Evolutionary conservation across 2,888 invertebrate species (phyloP), one percentile per base, ranked within the genome.

Genomic region (Clitarchus hookeri): DNA sequence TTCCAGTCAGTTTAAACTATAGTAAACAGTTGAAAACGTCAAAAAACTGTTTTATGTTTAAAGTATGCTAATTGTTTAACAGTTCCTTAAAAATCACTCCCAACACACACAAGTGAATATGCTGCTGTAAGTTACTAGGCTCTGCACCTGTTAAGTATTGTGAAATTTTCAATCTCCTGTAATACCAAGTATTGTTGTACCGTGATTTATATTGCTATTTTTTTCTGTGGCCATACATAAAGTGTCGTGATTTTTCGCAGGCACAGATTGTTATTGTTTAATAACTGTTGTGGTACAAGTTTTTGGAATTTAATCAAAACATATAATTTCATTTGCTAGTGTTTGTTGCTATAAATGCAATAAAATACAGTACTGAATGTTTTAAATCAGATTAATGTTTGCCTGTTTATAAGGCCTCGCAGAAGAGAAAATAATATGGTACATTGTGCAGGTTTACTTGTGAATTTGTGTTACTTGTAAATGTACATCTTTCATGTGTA

Each of bases 31-130:
- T 53, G 53, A 19, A 12, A 12, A 19, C 8, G 19, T 53, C 53
- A 65, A 65, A 48, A 65, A 65, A 65, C 65, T 65, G n/a, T 65
- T 65, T 65, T 65, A 65, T n/a, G 65, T 65, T 65, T n/a, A 65
- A n/a, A n/a, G 16, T 65, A 65, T 65, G 65, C 65, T 65, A 23
- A n/a, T 16, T 65, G 65, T 65, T 65, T 65, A 19, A 65, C n/a
- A 65, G 65, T 65, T 65, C 65, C 65, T 65, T 65, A 65, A 19
- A n/a, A 8, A 65, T 65, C 23, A 65, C 65, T n/a, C n/a, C 19
- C 65, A 23, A 19, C n/a, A 19, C n/a, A n/a, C 65, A 65, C 19
- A 53, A 53, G 2, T 53, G 6, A 19, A 65, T 48, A 65, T 65
- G 65, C n/a, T 65, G 65, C n/a, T 65, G 23, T 65, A 16, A 65